phyloP scores from a whole-genome alignment of 2,888 invertebrate species.

The Aspidapion aeneum region DNA sequence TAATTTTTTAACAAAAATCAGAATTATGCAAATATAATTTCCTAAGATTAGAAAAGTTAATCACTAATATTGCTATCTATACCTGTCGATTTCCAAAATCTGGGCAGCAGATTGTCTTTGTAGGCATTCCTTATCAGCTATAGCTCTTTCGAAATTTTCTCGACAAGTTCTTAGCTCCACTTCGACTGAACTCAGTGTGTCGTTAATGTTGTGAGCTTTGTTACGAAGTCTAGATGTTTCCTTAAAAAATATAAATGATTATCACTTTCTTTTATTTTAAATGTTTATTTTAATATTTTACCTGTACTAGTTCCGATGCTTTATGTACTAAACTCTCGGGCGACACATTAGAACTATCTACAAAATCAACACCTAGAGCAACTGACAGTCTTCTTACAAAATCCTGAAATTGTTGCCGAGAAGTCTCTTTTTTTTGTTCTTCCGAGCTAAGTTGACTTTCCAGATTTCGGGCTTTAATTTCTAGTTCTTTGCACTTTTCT shows the following conservation, averaged over 20 bases:
- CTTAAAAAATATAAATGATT: conserved; percentile 26
- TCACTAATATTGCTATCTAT: too few species aligned
- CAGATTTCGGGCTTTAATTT: conserved; percentile 67
- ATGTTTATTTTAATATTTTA: conserved; percentile 26
- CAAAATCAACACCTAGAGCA: conserved; percentile 68
- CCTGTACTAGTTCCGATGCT: conserved; percentile 74
- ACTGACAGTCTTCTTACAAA: conserved; percentile 67
- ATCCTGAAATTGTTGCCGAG: conserved; percentile 63
- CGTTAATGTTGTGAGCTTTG: conserved; percentile 54
- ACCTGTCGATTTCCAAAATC: conserved; percentile 65
- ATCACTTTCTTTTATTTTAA: neutral
- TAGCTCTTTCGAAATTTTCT: conserved; percentile 61
- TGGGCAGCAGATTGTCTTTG: conserved; percentile 71
- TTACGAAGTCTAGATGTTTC: conserved; percentile 45
- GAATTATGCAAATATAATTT: too few species aligned
- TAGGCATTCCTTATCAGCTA: conserved; percentile 69
- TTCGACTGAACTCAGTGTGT: conserved; percentile 59
- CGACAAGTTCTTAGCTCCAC: conserved; percentile 63
- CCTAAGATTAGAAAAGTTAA: too few species aligned
- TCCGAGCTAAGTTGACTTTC: conserved; percentile 71
- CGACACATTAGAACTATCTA: conserved; percentile 62
- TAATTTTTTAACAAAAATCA: too few species aligned
- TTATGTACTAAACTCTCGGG: conserved; percentile 73
- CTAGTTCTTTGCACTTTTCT: conserved; percentile 73
- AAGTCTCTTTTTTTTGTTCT: conserved; percentile 72